phyloP scores from a whole-genome alignment of 2,888 invertebrate species.

The Anarsia innoxiella region DNA sequence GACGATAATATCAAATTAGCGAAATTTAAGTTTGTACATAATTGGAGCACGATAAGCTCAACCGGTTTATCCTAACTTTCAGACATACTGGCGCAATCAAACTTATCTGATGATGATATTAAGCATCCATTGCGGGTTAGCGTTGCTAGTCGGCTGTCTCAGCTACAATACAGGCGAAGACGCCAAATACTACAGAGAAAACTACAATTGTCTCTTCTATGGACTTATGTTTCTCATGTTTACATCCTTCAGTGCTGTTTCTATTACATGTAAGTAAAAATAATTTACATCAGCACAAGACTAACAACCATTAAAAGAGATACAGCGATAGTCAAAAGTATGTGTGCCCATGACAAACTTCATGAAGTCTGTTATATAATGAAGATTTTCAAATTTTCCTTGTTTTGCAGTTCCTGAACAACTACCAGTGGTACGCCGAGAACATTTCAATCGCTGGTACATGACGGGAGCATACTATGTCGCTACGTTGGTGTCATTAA shows the following conservation, averaged over 20 bases:
- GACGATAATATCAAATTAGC: too few relatives aligned
- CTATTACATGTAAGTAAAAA: conserved; percentile 90
- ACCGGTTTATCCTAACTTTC: too few relatives aligned
- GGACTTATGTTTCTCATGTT: conserved; percentile 96
- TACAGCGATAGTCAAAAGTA: too few relatives aligned
- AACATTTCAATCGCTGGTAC: conserved; percentile 94
- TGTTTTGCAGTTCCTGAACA: conserved; percentile 84
- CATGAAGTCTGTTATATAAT: neutral
- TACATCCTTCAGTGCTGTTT: conserved; percentile 92
- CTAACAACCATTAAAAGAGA: too few relatives aligned
- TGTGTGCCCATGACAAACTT: too few relatives aligned
- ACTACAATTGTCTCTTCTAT: conserved; percentile 92
- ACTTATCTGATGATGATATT: conserved; percentile 85
- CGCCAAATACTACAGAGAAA: conserved; percentile 87
- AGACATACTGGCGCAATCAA: conserved; percentile 80
- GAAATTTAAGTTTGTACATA: too few relatives aligned
- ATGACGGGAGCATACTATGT: conserved; percentile 87
- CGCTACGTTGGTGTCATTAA: conserved; percentile 84
- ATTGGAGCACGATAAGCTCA: too few relatives aligned
- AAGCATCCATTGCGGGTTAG: conserved; percentile 86
- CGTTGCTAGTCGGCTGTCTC: conserved; percentile 86
- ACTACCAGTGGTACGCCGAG: conserved; percentile 85
- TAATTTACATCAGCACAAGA: too few relatives aligned
- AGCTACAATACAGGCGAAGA: conserved; percentile 92
- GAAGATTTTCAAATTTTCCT: too few relatives aligned